Conservation (phyloP, 2,797 vertebrate species). For the Sciaenops ocellatus region DNA sequence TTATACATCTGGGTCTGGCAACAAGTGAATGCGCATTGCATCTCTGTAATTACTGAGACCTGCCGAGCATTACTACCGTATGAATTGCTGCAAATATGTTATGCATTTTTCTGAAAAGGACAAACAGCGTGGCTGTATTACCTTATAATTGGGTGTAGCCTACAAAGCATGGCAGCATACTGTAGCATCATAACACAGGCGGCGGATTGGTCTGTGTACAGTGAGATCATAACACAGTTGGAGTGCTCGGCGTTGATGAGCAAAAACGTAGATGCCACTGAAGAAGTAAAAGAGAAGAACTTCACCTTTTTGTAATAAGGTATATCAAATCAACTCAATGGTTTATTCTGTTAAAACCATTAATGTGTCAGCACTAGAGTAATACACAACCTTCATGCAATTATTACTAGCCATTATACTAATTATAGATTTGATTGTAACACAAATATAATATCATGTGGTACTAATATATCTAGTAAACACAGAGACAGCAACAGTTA, state of each 20-base stretch:
- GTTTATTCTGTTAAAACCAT: background rate
- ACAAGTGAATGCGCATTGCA: slow-evolving; percentile 30
- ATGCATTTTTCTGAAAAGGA: background rate
- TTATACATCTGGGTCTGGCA: slow-evolving; percentile 14
- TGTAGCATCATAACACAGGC: slow-evolving; percentile 24
- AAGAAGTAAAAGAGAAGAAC: slow-evolving; percentile 12
- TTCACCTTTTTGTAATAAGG: slow-evolving; percentile 1
- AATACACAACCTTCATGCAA: background rate
- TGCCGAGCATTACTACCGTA: background rate
- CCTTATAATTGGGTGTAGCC: slow-evolving; percentile 3
- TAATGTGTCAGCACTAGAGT: background rate
- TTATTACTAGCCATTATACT: background rate
- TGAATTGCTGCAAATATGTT: slow-evolving; percentile 9
- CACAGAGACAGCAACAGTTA: background rate
- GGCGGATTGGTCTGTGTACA: slow-evolving; percentile 51
- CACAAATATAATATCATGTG: background rate
- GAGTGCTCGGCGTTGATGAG: slow-evolving; percentile 29
- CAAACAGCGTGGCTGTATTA: background rate
- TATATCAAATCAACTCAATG: background rate
- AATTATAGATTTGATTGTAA: background rate
- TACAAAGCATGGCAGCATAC: slow-evolving; percentile 23
- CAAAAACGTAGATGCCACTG: slow-evolving; percentile 6
- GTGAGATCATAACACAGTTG: slow-evolving; percentile 59
- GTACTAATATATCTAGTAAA: background rate
- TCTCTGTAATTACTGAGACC: slow-evolving; percentile 9